Conservation (phyloP, 2,113 vertebrate species). For the Poecilia latipinna region DNA sequence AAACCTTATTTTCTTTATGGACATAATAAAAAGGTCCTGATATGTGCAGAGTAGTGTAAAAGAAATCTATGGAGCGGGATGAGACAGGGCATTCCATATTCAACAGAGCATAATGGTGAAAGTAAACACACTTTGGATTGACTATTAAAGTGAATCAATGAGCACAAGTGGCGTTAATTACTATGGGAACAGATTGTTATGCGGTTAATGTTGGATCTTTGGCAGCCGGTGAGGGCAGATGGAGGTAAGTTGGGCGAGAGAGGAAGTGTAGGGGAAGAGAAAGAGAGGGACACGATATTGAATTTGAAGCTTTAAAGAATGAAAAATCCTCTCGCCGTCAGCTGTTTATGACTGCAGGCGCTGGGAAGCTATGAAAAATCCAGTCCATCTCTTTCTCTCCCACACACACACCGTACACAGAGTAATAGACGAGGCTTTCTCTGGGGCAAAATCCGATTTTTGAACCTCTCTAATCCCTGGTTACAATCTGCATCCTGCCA, state of each 20-base stretch:
- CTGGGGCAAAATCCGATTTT: slow-evolving; percentile 92
- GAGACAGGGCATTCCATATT: slow-evolving; percentile 25
- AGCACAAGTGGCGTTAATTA: slow-evolving; percentile 10
- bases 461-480: slow-evolving; percentile 91
- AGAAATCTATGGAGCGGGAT: neutral
- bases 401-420: slow-evolving; percentile 22
- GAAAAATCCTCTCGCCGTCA: slow-evolving; percentile 60
- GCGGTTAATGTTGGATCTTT: slow-evolving; percentile 16
- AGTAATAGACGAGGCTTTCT: slow-evolving; percentile 83
- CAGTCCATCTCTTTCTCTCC: slow-evolving; percentile 62
- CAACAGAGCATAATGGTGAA: neutral
- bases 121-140: slow-evolving; percentile 22
- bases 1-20: neutral
- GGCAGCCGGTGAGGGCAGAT: slow-evolving; percentile 8
- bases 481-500: slow-evolving; percentile 92
- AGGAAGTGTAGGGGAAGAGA: neutral
- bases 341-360: slow-evolving; percentile 55
- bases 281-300: slow-evolving; percentile 54
- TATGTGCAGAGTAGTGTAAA: neutral
- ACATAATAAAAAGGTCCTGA: neutral
- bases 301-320: slow-evolving; percentile 70
- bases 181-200: slow-evolving; percentile 18
- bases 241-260: slow-evolving; percentile 8
- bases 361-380: slow-evolving; percentile 86
- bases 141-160: slow-evolving; percentile 32